A percentile compares a stretch with the other conserved stretches of the same genome.
Conservation (phyloP, 2,113 vertebrate species). For the Pterocles gutturalis region DNA sequence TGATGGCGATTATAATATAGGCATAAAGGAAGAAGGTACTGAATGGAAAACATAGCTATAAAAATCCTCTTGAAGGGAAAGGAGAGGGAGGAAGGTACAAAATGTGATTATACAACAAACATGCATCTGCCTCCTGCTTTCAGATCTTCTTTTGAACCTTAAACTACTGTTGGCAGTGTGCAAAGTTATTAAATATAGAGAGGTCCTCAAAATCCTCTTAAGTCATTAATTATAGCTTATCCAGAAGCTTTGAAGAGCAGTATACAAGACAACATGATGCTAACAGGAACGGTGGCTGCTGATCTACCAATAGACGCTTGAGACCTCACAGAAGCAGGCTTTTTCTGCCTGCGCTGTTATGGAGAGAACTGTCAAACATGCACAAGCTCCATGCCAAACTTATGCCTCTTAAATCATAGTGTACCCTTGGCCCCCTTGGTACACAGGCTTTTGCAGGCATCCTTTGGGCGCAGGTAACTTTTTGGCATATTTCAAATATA, state of each 20-base stretch:
- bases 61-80: not conserved
- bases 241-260: not conserved
- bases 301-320: fast-evolving
- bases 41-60: not conserved
- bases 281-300: not conserved
- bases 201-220: not conserved
- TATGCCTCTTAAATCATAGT: not conserved
- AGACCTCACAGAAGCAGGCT: not conserved
- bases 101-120: not conserved
- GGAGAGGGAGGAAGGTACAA: not conserved
- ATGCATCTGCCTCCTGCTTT: not conserved
- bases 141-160: not conserved
- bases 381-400: not conserved
- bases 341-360: not conserved
- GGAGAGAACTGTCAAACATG: not conserved
- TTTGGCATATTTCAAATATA: not conserved
- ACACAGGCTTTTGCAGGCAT: not conserved
- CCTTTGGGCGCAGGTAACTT: not conserved
- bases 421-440: not conserved
- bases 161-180: not conserved
- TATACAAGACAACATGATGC: not conserved
- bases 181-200: not conserved
- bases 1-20: not conserved
- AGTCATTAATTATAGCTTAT: not conserved
- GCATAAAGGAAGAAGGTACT: not conserved